Conservation (phyloP, 2,113 vertebrate genomes). For the Glaucidium brasilianum region DNA sequence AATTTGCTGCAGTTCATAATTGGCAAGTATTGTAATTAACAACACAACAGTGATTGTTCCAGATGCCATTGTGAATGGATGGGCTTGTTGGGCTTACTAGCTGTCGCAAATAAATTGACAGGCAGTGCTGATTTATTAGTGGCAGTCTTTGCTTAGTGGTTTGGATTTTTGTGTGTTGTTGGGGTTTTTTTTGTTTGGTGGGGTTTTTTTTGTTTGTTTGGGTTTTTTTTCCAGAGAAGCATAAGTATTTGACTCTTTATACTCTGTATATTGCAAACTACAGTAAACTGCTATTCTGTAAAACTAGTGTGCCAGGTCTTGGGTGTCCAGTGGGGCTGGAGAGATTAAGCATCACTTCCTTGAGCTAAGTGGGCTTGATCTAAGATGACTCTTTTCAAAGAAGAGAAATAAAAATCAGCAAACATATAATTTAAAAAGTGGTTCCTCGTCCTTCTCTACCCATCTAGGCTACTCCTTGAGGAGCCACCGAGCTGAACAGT, state of each 20-base stretch:
- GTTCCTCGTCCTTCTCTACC: not conserved
- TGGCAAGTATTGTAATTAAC: not conserved
- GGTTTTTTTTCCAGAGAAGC: not conserved
- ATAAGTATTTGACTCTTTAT: not conserved
- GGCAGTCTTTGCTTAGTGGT: not conserved
- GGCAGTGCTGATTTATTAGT: not conserved
- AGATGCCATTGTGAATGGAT: not conserved
- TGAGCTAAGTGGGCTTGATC: not conserved
- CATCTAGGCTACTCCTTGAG: fast-evolving
- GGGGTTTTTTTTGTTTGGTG: not conserved
- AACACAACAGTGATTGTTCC: not conserved
- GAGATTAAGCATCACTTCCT: not conserved
- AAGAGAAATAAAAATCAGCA: not conserved
- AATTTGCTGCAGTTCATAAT: not conserved
- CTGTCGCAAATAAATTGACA: not conserved
- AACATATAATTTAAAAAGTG: not conserved
- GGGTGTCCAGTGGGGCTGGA: not conserved
- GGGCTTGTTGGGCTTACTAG: not conserved
- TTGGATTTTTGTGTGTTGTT: not conserved
- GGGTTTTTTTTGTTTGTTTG: not conserved
- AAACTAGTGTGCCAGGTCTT: not conserved
- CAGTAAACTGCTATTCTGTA: not conserved
- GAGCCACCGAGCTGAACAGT: not conserved
- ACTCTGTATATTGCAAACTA: not conserved
- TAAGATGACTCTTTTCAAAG: not conserved